Conservation (phyloP, 2,797 vertebrate genomes). For the Trichosurus vulpecula region DNA sequence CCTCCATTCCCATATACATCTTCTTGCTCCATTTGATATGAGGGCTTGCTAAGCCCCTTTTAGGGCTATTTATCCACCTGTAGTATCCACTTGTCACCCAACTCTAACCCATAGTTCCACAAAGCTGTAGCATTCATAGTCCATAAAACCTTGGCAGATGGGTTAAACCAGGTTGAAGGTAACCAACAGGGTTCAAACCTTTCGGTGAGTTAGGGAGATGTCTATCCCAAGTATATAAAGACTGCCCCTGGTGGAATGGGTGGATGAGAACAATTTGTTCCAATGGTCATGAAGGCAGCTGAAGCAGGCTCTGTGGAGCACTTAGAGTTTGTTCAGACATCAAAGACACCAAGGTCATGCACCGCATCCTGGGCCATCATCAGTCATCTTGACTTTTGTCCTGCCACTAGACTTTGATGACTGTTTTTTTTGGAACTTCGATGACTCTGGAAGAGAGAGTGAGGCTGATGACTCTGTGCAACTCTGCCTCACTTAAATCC, state of each 20-base stretch:
- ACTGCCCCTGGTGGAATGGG: neutral
- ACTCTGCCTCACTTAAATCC: no score
- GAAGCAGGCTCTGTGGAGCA: neutral
- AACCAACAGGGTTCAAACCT: neutral
- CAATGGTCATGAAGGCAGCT: neutral
- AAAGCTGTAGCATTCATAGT: neutral
- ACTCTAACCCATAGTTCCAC: neutral
- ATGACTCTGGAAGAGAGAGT: no score
- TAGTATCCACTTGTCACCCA: neutral
- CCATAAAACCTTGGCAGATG: neutral
- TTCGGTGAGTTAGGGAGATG: neutral
- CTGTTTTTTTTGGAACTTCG: no score
- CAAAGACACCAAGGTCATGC: no score
- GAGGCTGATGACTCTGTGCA: no score
- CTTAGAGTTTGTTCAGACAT: neutral
- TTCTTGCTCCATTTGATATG: neutral
- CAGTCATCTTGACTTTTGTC: no score
- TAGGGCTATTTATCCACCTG: neutral
- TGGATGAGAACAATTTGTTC: neutral
- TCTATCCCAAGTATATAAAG: neutral
- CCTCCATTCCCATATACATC: neutral
- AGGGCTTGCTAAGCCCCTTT: neutral
- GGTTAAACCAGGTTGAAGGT: neutral
- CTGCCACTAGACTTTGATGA: no score
- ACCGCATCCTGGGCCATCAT: no score